Evolutionary conservation across 2,113 vertebrate genomes (phyloP), one percentile per base, ranked within the genome.

Genomic region (Nipponia nippon): DNA sequence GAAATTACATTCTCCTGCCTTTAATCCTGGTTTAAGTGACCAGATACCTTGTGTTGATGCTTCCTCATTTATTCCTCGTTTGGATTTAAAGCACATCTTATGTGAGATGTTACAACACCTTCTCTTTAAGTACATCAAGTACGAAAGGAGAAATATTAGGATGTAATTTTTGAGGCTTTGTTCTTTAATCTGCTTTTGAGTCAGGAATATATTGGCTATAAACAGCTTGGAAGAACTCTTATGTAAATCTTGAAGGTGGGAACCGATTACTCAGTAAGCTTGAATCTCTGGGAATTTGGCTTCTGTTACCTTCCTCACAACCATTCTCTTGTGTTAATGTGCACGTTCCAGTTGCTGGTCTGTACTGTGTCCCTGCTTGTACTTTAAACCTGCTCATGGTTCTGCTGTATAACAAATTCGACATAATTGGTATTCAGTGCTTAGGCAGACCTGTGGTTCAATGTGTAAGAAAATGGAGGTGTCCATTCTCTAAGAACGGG

Each of bases 201-300:
- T 80, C 83, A 83, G 78, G 79, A 94, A 76, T 58, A 81, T 66
- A 49, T 90, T 91, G 62, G 83, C 85, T 95, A 38, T 29, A 83
- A 88, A 87, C 53, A 61, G 55, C 30, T 6, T 47, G 9, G 59
- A 67, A 83, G 73, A 80, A 69, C 77, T 84, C 90, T 78, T 91
- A 90, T 27, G 12, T 80, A 89, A 95, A 75, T 70, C 86, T 94
- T 95, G 75, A 95, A 96, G 85, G 90, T 36, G 72, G 85, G 93
- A 91, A 93, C 18, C 95, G 78, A 90, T 97, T 94, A 92, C 90
- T 95, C 50, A 32, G 71, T 97, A 89, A 97, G 85, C 92, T 95
- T 95, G 91, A 95, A 71, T 96, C 89, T 93, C 92, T 83, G 81
- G 67, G 88, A 95, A 62, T 80, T 95, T 89, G 93, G 59, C 94